phyloP scores from a whole-genome alignment of 2,113 vertebrate genomes.

The Urocynchramus pylzowi region DNA sequence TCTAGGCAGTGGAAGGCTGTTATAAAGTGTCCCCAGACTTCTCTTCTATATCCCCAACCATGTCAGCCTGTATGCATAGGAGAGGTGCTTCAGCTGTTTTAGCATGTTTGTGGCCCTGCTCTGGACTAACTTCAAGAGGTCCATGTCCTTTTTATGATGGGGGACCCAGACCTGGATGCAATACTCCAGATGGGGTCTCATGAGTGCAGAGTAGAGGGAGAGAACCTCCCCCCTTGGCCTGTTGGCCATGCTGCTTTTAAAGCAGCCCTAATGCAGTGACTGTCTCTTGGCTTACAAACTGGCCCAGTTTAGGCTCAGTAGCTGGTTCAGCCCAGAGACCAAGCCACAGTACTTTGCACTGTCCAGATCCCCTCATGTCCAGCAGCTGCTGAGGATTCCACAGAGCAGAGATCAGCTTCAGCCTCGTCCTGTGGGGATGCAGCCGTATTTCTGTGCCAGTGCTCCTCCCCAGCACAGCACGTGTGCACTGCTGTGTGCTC shows the following conservation, averaged over 20 bases:
- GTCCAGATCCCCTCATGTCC: background rate
- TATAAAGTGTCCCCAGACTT: background rate
- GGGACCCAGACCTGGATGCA: background rate
- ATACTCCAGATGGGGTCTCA: background rate
- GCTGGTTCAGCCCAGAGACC: background rate
- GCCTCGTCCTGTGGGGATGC: accelerated
- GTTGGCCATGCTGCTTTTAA: background rate
- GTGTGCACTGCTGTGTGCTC: accelerated
- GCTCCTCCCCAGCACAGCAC: background rate
- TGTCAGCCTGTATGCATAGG: background rate
- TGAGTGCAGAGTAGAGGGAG: background rate
- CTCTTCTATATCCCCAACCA: background rate
- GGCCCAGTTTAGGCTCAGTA: background rate
- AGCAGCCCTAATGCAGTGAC: background rate
- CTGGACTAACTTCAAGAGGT: background rate
- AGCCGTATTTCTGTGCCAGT: accelerated
- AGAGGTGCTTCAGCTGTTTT: background rate
- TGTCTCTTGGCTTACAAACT: background rate
- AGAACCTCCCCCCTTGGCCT: background rate
- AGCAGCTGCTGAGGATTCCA: background rate
- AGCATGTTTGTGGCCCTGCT: background rate
- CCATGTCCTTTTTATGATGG: background rate
- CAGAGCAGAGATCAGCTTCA: background rate
- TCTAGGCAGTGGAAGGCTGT: background rate
- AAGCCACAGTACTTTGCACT: background rate